phyloP scores from a whole-genome alignment of 2,113 vertebrate species.

The Peromyscus californicus region DNA sequence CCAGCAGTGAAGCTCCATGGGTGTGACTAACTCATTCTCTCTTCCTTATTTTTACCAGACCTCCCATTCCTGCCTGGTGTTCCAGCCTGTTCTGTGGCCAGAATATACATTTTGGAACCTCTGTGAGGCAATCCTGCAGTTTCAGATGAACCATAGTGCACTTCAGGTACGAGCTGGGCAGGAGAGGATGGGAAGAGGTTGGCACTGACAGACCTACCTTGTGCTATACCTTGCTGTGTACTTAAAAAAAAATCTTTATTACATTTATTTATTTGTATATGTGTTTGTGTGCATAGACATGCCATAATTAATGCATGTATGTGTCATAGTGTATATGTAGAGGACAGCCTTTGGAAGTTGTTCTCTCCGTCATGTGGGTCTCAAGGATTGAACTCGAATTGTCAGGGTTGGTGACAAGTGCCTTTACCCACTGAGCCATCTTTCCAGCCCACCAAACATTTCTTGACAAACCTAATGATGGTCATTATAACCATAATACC shows the following conservation, averaged over 20 bases:
- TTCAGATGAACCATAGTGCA: conserved; percentile 93
- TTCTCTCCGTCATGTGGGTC: background rate
- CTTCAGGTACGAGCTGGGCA: conserved; percentile 91
- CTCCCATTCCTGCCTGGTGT: conserved; percentile 97
- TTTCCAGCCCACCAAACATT: background rate
- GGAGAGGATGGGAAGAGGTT: background rate
- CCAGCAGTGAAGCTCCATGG: background rate
- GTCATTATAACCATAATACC: background rate
- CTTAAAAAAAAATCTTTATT: background rate
- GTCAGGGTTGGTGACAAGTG: background rate
- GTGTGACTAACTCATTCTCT: conserved; percentile 58
- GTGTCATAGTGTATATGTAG: background rate
- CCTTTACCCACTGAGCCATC: background rate
- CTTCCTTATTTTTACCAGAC: conserved; percentile 89
- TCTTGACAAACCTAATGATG: conserved; percentile 14
- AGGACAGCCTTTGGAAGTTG: background rate
- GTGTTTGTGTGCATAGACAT: background rate
- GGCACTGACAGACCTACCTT: background rate
- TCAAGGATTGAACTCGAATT: no score
- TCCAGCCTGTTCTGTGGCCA: conserved; percentile 97
- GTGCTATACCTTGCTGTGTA: background rate
- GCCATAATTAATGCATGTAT: background rate
- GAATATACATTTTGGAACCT: conserved; percentile 99
- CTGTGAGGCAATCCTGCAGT: conserved; percentile 97
- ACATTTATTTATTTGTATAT: background rate